Conservation (phyloP, 1,140 invertebrate genomes). For the Argopecten irradians region DNA sequence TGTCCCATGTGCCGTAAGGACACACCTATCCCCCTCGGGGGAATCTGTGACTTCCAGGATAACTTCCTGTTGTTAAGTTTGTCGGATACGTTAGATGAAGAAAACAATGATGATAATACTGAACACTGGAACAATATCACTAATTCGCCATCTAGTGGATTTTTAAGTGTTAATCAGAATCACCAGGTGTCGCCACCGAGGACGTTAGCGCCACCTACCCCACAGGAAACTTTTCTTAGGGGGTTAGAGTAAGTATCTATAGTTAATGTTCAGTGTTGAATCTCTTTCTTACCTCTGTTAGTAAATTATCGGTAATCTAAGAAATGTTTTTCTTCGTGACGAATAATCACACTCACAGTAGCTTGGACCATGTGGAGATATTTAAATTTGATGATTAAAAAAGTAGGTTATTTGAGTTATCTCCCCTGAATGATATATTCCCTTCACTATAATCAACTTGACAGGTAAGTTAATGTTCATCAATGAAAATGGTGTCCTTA, state of each 20-base stretch:
- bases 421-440: too few relatives aligned
- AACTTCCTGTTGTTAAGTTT: constrained; percentile 72
- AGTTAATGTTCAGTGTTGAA: too few relatives aligned
- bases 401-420: too few relatives aligned
- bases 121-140: constrained; percentile 4
- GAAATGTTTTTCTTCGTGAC: too few relatives aligned
- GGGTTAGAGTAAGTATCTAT: constrained; percentile 67
- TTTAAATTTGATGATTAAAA: too few relatives aligned
- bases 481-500: too few relatives aligned
- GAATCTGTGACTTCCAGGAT: constrained; percentile 71
- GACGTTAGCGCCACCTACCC: constrained; percentile 67
- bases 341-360: too few relatives aligned
- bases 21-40: constrained; percentile 66
- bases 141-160: constrained; percentile 17
- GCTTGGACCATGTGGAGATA: too few relatives aligned
- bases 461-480: too few relatives aligned
- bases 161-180: constrained; percentile 29
- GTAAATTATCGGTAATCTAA: too few relatives aligned
- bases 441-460: too few relatives aligned
- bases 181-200: constrained; percentile 63
- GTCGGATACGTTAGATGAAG: constrained; percentile 70
- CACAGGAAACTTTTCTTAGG: constrained; percentile 65
- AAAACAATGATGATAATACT: constrained; percentile 53
- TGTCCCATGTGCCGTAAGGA: constrained; percentile 76
- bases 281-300: too few relatives aligned